Evolutionary conservation across 1,140 invertebrate species (phyloP).

Genomic region (Bradynema listronoti): DNA sequence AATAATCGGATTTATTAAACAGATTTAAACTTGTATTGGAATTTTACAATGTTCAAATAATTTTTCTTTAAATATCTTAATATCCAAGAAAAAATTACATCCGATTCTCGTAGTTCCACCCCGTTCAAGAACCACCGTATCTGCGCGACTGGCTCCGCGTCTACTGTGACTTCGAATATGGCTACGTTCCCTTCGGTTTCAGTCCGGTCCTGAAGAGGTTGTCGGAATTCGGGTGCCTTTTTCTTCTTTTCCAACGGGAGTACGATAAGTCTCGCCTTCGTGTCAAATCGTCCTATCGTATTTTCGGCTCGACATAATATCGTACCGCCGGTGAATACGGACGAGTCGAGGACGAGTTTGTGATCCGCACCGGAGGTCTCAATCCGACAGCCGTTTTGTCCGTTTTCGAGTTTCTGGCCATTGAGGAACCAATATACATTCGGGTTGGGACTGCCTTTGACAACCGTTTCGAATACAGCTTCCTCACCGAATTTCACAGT

Average conservation of each 20-base stretch:
- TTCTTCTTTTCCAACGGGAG: conserved; percentile 51
- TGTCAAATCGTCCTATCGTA: conserved; percentile 52
- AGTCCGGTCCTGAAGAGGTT: conserved; percentile 45
- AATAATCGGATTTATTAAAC: conserved; percentile 12
- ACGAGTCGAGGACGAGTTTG: conserved; percentile 51
- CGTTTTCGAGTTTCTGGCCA: conserved; percentile 39
- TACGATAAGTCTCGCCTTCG: conserved; percentile 53
- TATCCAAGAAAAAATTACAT: conserved; percentile 27
- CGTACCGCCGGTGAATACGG: conserved; percentile 47
- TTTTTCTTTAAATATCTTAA: too few relatives aligned
- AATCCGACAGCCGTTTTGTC: conserved; percentile 41
- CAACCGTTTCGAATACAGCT: conserved; percentile 51
- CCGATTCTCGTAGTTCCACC: conserved; percentile 30
- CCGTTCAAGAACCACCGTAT: conserved; percentile 54
- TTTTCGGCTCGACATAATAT: conserved; percentile 55
- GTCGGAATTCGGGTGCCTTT: conserved; percentile 50
- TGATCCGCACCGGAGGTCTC: conserved; percentile 41
- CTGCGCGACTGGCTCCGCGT: conserved; percentile 48
- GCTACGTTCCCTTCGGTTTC: conserved; percentile 49
- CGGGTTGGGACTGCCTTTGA: conserved; percentile 51
- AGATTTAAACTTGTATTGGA: too few relatives aligned
- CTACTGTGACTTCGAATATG: conserved; percentile 55
- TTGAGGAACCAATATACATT: conserved; percentile 51
- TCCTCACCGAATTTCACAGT: conserved; percentile 53
- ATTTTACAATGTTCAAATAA: too few relatives aligned